These are phyloP conservation scores for Eudyptes chrysolophus DNA, from an alignment of 2,113 vertebrate genomes.

Conservation along the genomic window DNA sequence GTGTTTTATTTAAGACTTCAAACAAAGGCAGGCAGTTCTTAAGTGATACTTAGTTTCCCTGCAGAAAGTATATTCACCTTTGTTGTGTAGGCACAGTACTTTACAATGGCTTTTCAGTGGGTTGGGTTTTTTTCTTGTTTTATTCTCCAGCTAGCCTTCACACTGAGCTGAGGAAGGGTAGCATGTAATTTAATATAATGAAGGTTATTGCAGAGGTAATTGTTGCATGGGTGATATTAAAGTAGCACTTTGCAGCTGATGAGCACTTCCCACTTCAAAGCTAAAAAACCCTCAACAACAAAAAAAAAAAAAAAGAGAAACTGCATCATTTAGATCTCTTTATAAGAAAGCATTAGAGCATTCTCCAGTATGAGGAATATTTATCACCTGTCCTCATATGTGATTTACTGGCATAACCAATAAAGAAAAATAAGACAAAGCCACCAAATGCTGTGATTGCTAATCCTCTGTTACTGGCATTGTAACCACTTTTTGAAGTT, in stretches of 20 bases:
- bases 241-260: conserved; percentile 23
- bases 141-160: not conserved
- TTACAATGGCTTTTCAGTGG: not conserved
- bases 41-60: not conserved
- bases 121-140: not conserved
- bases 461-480: not conserved
- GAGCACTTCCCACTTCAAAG: conserved; percentile 26
- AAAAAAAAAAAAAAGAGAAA: not conserved
- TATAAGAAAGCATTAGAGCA: not conserved
- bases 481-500: not conserved
- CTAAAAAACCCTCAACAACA: not conserved
- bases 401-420: not conserved
- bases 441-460: not conserved
- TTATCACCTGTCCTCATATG: not conserved
- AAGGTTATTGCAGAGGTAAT: conserved; percentile 37
- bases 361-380: not conserved
- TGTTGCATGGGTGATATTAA: conserved; percentile 41
- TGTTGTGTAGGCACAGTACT: not conserved
- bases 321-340: not conserved
- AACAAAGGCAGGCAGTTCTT: not conserved
- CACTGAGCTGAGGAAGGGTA: conserved; percentile 16
- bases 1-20: not conserved
- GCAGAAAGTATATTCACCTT: not conserved
- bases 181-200: conserved; percentile 35
- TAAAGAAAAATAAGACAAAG: conserved; percentile 2